Base-by-base conservation (phyloP, 1,140 invertebrate genomes). In the Metaphire vulgaris region DNA sequence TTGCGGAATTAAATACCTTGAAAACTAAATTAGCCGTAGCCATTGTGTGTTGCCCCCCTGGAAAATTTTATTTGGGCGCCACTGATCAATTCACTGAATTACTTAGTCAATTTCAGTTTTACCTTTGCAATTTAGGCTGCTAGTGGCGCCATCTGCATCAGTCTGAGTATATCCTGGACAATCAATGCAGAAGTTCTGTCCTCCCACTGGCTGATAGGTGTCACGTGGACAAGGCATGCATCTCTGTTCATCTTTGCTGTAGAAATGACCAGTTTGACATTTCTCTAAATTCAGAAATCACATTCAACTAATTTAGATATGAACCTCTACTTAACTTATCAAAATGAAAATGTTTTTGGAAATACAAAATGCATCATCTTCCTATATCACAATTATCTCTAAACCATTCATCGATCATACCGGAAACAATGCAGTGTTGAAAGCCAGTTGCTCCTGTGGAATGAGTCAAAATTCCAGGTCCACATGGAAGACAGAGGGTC, bases 191-290 rank as follows among this genome's bases (percentile, higher is more conserved):
- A 79, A 78, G 74, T 84, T 80, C 69, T 82, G 78, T 33, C 81
- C 82, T 12, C 71, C 30, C 81, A 96, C 91, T 2, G 95, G 90
- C 84, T 98, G 96, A 83, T 96, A 99, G 69, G 90, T 95, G 77
- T 95, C 95, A 82, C 94, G 92, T 69, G 93, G 92, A 84, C 97
- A 99, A 65, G 91, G 88, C 30, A 92, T 87, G 84, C 97, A 99
- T 77, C 91, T 90, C 83, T 95, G 78, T 70, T 91, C 87, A 0
- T 91, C 92, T 1, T 90, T 90, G 84, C 96, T 94, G 72, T 97
- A 88, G 84, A 92, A 96, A 15, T 92, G 90, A 68, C 94, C 93
- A 87, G 84, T 70, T 16, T 79, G 76, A 80, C 88, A 89, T 0
- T 81, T 78, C n/a, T 81, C 87, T 87, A 80, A 70, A 76, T 41